Percentiles rank a stretch among this genome's conserved stretches.
These are phyloP conservation scores for Brachionus plicatilis DNA, from an alignment of 1,140 invertebrate species.

Conservation along the genomic window DNA sequence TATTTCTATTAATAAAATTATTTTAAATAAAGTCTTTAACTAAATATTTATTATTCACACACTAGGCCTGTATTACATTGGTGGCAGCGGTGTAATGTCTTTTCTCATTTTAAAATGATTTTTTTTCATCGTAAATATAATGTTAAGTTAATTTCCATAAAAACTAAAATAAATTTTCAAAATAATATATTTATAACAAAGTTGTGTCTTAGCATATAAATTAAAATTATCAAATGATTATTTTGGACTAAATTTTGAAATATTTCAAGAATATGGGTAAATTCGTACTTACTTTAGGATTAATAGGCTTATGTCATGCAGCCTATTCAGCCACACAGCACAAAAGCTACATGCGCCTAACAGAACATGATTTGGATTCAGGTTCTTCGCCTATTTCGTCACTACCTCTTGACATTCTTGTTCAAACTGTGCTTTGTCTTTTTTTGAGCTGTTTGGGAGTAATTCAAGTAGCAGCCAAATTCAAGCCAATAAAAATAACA, in stretches of 20 bases:
- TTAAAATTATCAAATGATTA: background rate
- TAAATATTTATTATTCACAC: no score
- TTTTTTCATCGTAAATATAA: background rate
- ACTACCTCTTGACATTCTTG: conserved; percentile 18
- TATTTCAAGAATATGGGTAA: conserved; percentile 35
- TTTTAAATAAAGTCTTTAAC: no score
- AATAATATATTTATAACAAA: background rate
- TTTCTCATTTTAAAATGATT: background rate
- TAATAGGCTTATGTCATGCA: conserved; percentile 22
- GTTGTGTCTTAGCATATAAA: background rate
- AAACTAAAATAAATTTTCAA: background rate
- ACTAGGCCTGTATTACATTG: no score
- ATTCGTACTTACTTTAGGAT: conserved; percentile 9
- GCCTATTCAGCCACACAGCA: conserved; percentile 39
- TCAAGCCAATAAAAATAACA: conserved; percentile 26
- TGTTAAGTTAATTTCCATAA: background rate
- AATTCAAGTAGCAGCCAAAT: background rate
- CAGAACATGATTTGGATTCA: conserved; percentile 3
- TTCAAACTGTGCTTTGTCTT: conserved; percentile 18
- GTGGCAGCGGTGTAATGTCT: no score
- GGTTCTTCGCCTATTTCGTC: background rate
- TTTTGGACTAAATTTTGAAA: background rate
- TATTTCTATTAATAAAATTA: no score
- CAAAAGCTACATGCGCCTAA: conserved; percentile 23
- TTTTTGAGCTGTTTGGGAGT: conserved; percentile 3